phyloP scores from a whole-genome alignment of 2,797 vertebrate genomes.

The Craterocephalus amniculus region DNA sequence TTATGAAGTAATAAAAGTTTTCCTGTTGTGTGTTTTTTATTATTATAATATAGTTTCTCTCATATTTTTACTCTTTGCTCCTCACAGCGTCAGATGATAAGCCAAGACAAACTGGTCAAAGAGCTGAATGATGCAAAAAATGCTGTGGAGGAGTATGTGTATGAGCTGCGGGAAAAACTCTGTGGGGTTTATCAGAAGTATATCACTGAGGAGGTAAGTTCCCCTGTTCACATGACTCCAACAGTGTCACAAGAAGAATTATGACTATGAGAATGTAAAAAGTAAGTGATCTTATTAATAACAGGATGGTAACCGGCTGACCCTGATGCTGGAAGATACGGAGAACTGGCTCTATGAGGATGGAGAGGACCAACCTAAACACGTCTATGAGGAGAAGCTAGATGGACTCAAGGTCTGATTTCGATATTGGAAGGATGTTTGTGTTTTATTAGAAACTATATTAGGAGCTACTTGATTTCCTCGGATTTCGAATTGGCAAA shows the following conservation, averaged over 20 bases:
- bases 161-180: constrained; percentile 92
- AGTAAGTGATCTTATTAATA: constrained; percentile 6
- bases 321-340: constrained; percentile 90
- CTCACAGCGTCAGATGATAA: constrained; percentile 90
- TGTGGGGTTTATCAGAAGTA: constrained; percentile 90
- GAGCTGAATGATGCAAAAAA: constrained; percentile 95
- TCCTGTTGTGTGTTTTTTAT: background rate
- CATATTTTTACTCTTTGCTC: constrained; percentile 5
- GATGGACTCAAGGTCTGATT: constrained; percentile 86
- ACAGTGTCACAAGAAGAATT: background rate
- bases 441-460: background rate
- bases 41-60: background rate
- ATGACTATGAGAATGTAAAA: background rate
- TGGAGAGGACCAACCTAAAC: constrained; percentile 93
- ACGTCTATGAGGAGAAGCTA: constrained; percentile 92
- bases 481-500: background rate
- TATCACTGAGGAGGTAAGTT: constrained; percentile 88
- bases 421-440: background rate
- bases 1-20: background rate
- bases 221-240: constrained; percentile 13
- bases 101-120: constrained; percentile 95
- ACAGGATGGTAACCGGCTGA: constrained; percentile 89
- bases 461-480: background rate
- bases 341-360: constrained; percentile 98
- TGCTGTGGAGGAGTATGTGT: constrained; percentile 94